phyloP scores from a whole-genome alignment of 1,140 invertebrate species.

The Colletes latitarsis region DNA sequence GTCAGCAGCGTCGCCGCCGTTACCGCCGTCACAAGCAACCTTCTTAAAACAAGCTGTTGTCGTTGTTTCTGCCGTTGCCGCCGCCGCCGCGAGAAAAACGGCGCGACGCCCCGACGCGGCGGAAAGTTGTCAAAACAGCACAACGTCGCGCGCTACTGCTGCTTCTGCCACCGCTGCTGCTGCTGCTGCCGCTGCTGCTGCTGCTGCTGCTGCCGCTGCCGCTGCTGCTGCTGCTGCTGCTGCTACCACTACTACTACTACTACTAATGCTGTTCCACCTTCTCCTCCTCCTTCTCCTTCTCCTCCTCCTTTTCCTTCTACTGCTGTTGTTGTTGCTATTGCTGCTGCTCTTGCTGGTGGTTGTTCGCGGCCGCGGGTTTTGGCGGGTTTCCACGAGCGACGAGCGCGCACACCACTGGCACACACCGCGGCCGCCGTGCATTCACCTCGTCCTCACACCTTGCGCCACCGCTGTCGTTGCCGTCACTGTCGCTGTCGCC shows the following conservation, averaged over 20 bases:
- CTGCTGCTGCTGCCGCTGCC: conserved; percentile 3
- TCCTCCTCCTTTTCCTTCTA: conserved; percentile 27
- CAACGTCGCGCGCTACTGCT: conserved; percentile 32
- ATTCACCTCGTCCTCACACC: conserved; percentile 72
- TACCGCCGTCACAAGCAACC: conserved; percentile 36
- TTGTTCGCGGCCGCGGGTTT: conserved; percentile 70
- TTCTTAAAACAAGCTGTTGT: conserved; percentile 34
- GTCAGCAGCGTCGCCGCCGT: conserved; percentile 37
- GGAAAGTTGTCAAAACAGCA: conserved; percentile 41
- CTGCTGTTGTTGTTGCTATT: conserved; percentile 31
- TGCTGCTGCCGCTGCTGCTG: background rate
- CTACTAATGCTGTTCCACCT: conserved; percentile 13
- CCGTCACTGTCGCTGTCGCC: conserved; percentile 44
- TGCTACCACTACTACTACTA: conserved; percentile 13
- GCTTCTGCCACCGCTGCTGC: background rate
- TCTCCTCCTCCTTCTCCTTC: conserved; percentile 19
- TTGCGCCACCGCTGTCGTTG: conserved; percentile 65
- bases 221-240: conserved; percentile 16
- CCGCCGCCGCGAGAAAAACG: conserved; percentile 54
- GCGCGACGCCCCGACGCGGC: conserved; percentile 55
- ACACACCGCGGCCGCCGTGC: conserved; percentile 71
- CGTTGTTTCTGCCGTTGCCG: conserved; percentile 39
- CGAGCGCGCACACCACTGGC: conserved; percentile 68
- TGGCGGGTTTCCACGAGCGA: conserved; percentile 71
- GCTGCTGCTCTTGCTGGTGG: conserved; percentile 47